These are phyloP conservation scores for Hiodon tergisus DNA, from an alignment of 2,113 vertebrate species.

Conservation along the genomic window DNA sequence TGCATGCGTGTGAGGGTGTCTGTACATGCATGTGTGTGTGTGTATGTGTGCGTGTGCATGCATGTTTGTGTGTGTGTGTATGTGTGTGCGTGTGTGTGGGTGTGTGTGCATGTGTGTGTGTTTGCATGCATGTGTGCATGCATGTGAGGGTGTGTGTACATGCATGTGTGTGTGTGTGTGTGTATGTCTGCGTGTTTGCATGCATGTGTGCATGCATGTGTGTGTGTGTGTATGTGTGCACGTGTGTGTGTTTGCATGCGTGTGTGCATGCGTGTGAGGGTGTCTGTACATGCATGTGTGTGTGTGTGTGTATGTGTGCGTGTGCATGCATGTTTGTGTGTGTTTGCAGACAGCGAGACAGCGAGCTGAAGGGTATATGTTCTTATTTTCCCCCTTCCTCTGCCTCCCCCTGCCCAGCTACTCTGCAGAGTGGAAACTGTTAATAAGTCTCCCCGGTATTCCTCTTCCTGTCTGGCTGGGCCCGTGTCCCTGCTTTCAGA, in stretches of 20 bases:
- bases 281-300: neutral
- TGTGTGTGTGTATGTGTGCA: too few species aligned
- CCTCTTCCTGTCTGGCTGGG: slow-evolving; percentile 37
- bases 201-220: neutral
- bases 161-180: too few species aligned
- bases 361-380: too few species aligned
- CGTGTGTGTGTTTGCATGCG: neutral
- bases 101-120: neutral
- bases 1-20: neutral
- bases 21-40: neutral
- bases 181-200: too few species aligned
- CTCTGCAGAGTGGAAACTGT: slow-evolving; percentile 26
- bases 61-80: too few species aligned
- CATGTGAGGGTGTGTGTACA: too few species aligned
- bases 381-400: too few species aligned
- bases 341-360: too few species aligned
- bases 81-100: too few species aligned
- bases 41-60: neutral
- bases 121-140: neutral
- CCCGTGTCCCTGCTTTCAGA: slow-evolving; percentile 29
- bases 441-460: slow-evolving; percentile 29
- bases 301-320: neutral
- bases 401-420: neutral
- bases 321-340: too few species aligned
- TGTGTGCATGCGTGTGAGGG: too few species aligned